Evolutionary conservation across 2,888 invertebrate genomes (phyloP).

Genomic region (Eulithis testata): DNA sequence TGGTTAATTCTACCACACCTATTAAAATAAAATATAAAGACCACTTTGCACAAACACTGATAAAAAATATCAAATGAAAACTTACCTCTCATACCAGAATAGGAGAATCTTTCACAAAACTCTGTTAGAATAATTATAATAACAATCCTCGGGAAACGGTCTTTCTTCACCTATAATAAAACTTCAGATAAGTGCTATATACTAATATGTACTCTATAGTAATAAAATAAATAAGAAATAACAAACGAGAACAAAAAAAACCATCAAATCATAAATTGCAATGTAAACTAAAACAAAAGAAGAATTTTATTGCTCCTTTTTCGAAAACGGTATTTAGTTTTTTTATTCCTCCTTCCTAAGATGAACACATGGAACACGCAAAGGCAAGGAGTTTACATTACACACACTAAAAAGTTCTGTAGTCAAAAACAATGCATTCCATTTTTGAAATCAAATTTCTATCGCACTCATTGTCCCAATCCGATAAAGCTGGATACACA

Average conservation of each 20-base stretch:
- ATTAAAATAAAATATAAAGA: not conserved
- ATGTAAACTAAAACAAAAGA: not conserved
- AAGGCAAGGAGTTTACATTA: too few species aligned
- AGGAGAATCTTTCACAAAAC: conserved; percentile 98
- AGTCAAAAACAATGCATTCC: not conserved
- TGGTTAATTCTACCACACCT: too few species aligned
- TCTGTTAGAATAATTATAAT: conserved; percentile 96
- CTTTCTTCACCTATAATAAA: conserved; percentile 56
- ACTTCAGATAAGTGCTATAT: not conserved
- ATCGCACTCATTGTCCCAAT: not conserved
- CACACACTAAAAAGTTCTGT: not conserved
- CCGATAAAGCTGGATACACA: conserved; percentile 33
- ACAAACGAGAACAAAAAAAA: too few species aligned
- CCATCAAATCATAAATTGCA: too few species aligned
- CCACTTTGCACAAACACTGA: too few species aligned
- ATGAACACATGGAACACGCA: too few species aligned
- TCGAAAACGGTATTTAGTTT: not conserved
- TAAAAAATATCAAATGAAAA: conserved; percentile 2
- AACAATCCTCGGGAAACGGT: conserved; percentile 90
- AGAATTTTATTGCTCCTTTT: not conserved
- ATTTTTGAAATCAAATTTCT: not conserved
- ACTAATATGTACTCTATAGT: too few species aligned
- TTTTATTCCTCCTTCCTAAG: not conserved
- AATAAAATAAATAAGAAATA: too few species aligned
- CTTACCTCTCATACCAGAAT: conserved; percentile 96